A percentile compares a stretch with the other conserved stretches of the same genome.
Evolutionary conservation across 2,797 vertebrate genomes (phyloP).

Genomic region (Anguilla megastoma): DNA sequence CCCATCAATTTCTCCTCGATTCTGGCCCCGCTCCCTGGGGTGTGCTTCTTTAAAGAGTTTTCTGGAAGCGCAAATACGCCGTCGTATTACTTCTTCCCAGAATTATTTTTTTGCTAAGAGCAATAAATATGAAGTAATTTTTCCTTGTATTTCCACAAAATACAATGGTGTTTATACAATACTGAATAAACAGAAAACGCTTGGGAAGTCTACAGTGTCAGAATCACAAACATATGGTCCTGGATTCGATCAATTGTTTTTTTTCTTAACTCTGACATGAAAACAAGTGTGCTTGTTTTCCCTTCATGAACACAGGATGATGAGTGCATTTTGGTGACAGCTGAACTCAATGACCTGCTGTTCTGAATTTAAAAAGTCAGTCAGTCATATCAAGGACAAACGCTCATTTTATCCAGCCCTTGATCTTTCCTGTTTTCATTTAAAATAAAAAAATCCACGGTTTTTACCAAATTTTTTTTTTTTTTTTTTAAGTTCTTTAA

Average conservation of each 20-base stretch:
- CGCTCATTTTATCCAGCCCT: background rate
- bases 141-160: slow-evolving; percentile 16
- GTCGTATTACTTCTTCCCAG: background rate
- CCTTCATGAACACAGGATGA: background rate
- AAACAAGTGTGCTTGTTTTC: background rate
- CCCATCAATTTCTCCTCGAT: slow-evolving; percentile 24
- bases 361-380: background rate
- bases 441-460: background rate
- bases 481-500: background rate
- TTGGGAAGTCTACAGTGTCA: background rate
- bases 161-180: background rate
- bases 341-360: background rate
- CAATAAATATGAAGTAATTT: background rate
- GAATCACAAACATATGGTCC: slow-evolving; percentile 21
- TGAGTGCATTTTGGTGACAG: background rate
- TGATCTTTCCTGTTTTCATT: background rate
- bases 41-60: slow-evolving; percentile 16
- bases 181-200: background rate
- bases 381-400: background rate
- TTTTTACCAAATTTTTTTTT: no score
- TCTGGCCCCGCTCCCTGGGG: background rate
- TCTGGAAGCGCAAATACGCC: slow-evolving; percentile 18
- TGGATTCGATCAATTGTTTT: background rate
- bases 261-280: background rate
- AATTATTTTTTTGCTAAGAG: background rate